These are phyloP conservation scores for Syngnathus rostellatus DNA, from an alignment of 2,797 vertebrate genomes.

Conservation along the genomic window DNA sequence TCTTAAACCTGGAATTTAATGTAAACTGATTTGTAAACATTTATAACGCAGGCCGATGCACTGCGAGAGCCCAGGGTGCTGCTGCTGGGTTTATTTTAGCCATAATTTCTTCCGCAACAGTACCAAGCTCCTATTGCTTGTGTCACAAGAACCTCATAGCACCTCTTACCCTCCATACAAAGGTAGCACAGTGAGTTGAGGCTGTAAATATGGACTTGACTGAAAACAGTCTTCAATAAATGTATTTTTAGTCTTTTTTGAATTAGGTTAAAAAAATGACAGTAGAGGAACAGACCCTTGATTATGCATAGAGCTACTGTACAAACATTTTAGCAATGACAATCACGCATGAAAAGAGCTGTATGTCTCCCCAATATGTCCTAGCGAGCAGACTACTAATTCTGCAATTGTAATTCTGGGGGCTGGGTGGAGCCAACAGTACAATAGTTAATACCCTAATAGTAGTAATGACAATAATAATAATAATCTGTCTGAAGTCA, in stretches of 20 bases:
- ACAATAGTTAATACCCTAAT: not conserved
- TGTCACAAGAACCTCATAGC: conserved; percentile 2
- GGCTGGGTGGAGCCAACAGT: too few species aligned
- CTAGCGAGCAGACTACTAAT: too few species aligned
- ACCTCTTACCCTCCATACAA: not conserved
- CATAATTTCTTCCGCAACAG: not conserved
- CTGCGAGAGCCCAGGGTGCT: not conserved
- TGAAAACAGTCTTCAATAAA: not conserved
- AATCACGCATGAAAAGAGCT: not conserved
- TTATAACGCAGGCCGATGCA: conserved; percentile 19
- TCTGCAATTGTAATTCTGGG: not conserved
- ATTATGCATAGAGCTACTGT: not conserved
- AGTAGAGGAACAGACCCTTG: not conserved
- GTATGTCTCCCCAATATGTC: not conserved
- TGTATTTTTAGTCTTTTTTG: not conserved
- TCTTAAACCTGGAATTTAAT: conserved; percentile 32
- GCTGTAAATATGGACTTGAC: not conserved
- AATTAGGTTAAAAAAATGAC: not conserved
- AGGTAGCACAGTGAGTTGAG: conserved; percentile 1
- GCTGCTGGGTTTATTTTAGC: not conserved
- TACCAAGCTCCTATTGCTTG: not conserved
- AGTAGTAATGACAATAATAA: not conserved
- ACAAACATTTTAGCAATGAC: not conserved
- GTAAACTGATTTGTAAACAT: conserved; percentile 49
- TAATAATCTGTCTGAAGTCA: not conserved